Base-by-base conservation (phyloP, 2,888 invertebrate genomes). In the Chrysolina oricalcia region DNA sequence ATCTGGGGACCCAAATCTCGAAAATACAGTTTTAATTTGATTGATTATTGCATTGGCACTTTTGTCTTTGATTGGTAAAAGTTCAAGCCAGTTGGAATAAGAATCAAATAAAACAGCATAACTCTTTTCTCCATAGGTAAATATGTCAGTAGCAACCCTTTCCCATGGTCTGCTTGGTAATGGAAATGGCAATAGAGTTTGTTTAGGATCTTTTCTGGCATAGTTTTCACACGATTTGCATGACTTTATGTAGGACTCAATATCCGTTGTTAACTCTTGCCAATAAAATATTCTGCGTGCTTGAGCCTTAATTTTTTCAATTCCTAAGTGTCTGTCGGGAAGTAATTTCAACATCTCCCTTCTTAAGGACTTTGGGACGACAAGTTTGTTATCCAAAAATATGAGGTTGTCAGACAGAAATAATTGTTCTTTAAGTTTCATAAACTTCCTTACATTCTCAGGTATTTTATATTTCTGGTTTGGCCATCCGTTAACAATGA, bases 81-180 rank as follows among this genome's bases (percentile, higher is more conserved):
- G 48, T 62, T 83, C 81, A 43, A 82, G 23, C 82, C 82, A 83
- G 50, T 81, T 83, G 9, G 76, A 76, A 23, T 59, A 59, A 11
- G 59, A 21, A 13, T 59, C 23, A 59, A 59, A 27, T 5, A 59
- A n/a, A 6, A 13, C 23, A 59, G 23, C 21, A 27, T 59, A 59
- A 59, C 59, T 59, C 23, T 59, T 11, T 23, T 23, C 65, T 13
- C 17, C 70, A 70, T 59, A 75, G n/a, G 67, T 63, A 19, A 72
- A 74, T 40, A 79, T 70, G 66, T 73, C 17, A 70, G 71, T 17
- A 76, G 65, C 17, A 21, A 21, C 21, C 9, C 56, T 19, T 65
- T 66, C 43, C 66, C 56, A 35, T 41, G 35, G 27, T 59, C 53
- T 66, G 50, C 71, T 17, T 70, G 70, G 59, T 15, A 27, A 13